A percentile compares a stretch with the other conserved stretches of the same genome.
phyloP scores from a whole-genome alignment of 2,888 invertebrate species.

The Encarsia formosa region DNA sequence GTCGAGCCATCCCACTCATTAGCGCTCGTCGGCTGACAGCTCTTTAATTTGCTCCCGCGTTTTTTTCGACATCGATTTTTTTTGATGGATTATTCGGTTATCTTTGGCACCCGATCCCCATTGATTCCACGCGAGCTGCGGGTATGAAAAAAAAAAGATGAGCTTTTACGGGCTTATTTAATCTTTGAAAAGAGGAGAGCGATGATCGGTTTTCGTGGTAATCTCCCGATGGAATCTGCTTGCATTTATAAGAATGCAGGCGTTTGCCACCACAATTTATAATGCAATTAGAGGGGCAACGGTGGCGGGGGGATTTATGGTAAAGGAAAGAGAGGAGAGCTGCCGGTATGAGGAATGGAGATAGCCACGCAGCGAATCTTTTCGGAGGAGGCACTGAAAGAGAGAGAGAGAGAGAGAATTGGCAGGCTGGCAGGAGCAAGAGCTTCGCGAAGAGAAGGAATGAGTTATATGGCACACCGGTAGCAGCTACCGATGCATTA shows the following conservation, averaged over 20 bases:
- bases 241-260: slow-evolving; percentile 29
- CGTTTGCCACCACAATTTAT: slow-evolving; percentile 49
- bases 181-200: too few relatives aligned
- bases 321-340: slow-evolving; percentile 25
- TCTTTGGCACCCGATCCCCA: too few relatives aligned
- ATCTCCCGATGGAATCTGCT: slow-evolving; percentile 16
- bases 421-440: slow-evolving; percentile 24
- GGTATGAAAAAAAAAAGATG: too few relatives aligned
- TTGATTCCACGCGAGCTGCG: too few relatives aligned
- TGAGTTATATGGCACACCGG: slow-evolving; percentile 49
- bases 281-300: slow-evolving; percentile 51
- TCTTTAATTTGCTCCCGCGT: too few relatives aligned
- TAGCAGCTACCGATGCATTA: slow-evolving; percentile 51
- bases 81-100: too few relatives aligned
- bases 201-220: too few relatives aligned
- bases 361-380: slow-evolving; percentile 23
- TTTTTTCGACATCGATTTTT: too few relatives aligned
- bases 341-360: slow-evolving; percentile 25
- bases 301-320: slow-evolving; percentile 47
- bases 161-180: too few relatives aligned
- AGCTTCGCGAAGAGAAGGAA: slow-evolving; percentile 37
- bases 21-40: too few relatives aligned
- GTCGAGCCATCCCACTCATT: too few relatives aligned
- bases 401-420: slow-evolving; percentile 23
- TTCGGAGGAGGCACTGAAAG: slow-evolving; percentile 11